A percentile compares a stretch with the other conserved stretches of the same genome.
phyloP scores from a whole-genome alignment of 1,140 invertebrate species.

The Tetraneura akinire region DNA sequence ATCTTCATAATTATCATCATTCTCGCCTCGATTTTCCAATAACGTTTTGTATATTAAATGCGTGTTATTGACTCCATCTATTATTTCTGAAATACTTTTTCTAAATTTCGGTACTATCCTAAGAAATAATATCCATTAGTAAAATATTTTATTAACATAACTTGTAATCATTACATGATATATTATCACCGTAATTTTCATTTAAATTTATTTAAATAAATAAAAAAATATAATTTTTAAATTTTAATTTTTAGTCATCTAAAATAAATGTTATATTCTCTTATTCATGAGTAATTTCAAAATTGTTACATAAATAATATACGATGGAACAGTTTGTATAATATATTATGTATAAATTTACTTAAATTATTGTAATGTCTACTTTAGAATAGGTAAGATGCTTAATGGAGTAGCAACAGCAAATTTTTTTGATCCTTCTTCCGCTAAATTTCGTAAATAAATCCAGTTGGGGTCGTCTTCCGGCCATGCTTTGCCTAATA shows the following conservation, averaged over 20 bases:
- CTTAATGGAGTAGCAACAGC: slow-evolving; percentile 79
- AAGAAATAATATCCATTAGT: not conserved
- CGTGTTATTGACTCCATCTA: slow-evolving; percentile 71
- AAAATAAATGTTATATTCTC: too few species aligned
- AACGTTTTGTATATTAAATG: slow-evolving; percentile 73
- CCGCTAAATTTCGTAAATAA: slow-evolving; percentile 73
- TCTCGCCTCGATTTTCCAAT: slow-evolving; percentile 62
- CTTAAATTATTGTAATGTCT: slow-evolving; percentile 15
- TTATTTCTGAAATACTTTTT: slow-evolving; percentile 63
- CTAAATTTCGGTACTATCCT: slow-evolving; percentile 66
- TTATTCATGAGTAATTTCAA: too few species aligned
- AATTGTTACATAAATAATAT: too few species aligned
- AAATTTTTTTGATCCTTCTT: slow-evolving; percentile 76
- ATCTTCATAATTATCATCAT: slow-evolving; percentile 59
- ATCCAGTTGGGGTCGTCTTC: slow-evolving; percentile 72
- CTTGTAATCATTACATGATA: too few species aligned
- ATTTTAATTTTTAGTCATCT: too few species aligned
- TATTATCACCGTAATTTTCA: too few species aligned
- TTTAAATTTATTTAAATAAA: too few species aligned
- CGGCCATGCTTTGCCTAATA: slow-evolving; percentile 72
- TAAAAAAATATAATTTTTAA: too few species aligned
- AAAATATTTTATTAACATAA: not conserved
- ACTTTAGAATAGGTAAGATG: slow-evolving; percentile 80
- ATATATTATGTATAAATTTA: too few species aligned
- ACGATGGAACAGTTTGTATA: too few species aligned